These are phyloP conservation scores for Esperia sulphurella DNA, from an alignment of 2,888 invertebrate species.

Conservation along the genomic window DNA sequence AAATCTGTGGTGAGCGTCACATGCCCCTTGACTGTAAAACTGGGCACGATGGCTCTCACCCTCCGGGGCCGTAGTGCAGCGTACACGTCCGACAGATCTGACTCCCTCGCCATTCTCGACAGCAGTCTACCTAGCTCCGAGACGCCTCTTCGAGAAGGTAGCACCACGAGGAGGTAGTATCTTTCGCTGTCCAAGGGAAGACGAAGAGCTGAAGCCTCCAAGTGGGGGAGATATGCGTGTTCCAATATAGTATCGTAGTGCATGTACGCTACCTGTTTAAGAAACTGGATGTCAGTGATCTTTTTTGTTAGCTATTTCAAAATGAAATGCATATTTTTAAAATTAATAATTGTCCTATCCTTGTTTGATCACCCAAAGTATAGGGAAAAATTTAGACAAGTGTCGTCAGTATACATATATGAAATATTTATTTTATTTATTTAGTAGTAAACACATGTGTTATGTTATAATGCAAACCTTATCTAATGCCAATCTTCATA, in stretches of 20 bases:
- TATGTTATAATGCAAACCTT: too few relatives aligned
- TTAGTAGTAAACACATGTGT: too few relatives aligned
- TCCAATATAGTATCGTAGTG: constrained; percentile 88
- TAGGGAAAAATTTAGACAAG: too few relatives aligned
- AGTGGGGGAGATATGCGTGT: constrained; percentile 84
- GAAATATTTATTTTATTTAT: too few relatives aligned
- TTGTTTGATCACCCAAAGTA: too few relatives aligned
- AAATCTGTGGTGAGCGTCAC: constrained; percentile 89
- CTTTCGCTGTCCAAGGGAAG: constrained; percentile 89
- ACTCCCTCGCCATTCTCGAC: constrained; percentile 80
- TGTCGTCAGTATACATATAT: too few relatives aligned
- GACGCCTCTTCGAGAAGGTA: constrained; percentile 82
- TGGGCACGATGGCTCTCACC: constrained; percentile 88
- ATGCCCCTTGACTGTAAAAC: constrained; percentile 88
- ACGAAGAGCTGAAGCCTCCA: constrained; percentile 86
- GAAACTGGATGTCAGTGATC: background rate
- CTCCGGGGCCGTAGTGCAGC: constrained; percentile 83
- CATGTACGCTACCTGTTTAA: constrained; percentile 81
- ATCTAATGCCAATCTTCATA: too few relatives aligned
- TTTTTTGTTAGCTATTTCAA: too few relatives aligned
- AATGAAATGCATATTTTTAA: too few relatives aligned
- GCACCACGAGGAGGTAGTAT: constrained; percentile 86
- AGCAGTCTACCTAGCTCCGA: constrained; percentile 82
- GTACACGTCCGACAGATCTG: constrained; percentile 83
- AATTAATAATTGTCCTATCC: too few relatives aligned